These are phyloP conservation scores for Otolemur crassicaudatus DNA, from an alignment of 2,797 vertebrate species.

Conservation along the genomic window DNA sequence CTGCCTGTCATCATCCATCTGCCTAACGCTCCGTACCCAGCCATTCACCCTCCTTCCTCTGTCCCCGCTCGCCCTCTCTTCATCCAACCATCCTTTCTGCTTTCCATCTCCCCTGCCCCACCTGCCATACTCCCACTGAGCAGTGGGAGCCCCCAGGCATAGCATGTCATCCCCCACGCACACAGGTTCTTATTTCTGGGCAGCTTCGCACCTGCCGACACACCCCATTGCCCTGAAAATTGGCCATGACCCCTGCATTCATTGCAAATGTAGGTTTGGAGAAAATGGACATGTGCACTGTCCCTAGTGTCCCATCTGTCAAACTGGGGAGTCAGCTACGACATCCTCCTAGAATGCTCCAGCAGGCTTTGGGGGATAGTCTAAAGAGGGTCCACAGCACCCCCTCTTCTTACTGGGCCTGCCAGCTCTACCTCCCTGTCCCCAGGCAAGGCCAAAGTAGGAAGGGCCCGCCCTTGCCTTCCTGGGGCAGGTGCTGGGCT, in stretches of 20 bases:
- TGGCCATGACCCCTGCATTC: not conserved
- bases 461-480: constrained; percentile 89
- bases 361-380: not conserved
- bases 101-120: not conserved
- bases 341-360: not conserved
- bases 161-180: not conserved
- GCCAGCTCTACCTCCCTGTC: constrained; percentile 90
- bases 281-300: not conserved
- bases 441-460: constrained; percentile 90
- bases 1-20: not conserved
- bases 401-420: constrained; percentile 82
- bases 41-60: not conserved
- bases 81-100: not conserved
- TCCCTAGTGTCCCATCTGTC: not conserved
- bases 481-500: constrained; percentile 89
- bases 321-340: not conserved
- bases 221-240: not conserved
- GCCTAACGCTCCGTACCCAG: not conserved
- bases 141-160: not conserved
- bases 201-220: not conserved
- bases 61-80: not conserved
- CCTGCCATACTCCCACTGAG: too few species aligned
- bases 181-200: not conserved
- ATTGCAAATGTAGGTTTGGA: not conserved
- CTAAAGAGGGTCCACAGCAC: not conserved